Evolutionary conservation across 2,113 vertebrate species (phyloP).

Genomic region (Ophiodon elongatus): DNA sequence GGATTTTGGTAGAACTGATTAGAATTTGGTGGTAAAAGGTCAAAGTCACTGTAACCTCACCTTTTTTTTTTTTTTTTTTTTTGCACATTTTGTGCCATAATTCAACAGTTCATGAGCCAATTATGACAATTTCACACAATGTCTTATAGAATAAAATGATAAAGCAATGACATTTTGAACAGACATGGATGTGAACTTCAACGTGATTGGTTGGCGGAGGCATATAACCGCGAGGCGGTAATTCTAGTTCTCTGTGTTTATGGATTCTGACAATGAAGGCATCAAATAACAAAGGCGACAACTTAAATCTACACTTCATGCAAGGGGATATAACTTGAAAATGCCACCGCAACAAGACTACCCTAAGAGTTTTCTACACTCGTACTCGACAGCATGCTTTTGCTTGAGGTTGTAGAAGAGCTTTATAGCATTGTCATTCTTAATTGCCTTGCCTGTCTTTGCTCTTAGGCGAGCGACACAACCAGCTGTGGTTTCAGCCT

Average conservation of each 20-base stretch:
- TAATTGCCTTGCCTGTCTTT: not conserved
- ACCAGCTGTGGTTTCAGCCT: not conserved
- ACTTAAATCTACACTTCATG: not conserved
- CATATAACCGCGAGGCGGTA: too few relatives aligned
- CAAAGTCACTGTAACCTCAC: not conserved
- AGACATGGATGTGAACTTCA: not conserved
- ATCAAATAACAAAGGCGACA: not conserved
- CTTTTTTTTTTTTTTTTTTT: too few relatives aligned
- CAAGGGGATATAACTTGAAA: slow-evolving; percentile 1
- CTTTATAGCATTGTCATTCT: slow-evolving; percentile 3
- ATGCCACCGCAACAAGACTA: not conserved
- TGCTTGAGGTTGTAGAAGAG: slow-evolving; percentile 1
- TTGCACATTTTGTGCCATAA: not conserved
- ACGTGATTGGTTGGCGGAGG: not conserved
- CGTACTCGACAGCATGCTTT: not conserved
- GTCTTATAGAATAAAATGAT: not conserved
- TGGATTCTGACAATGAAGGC: not conserved
- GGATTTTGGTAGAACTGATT: not conserved
- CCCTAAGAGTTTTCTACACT: not conserved
- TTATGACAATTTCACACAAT: not conserved
- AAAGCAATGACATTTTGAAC: not conserved
- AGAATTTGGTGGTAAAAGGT: not conserved
- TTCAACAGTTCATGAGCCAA: not conserved
- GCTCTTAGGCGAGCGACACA: not conserved
- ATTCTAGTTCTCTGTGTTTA: not conserved